Conservation (phyloP, 2,113 vertebrate genomes). For the Cinclus cinclus region DNA sequence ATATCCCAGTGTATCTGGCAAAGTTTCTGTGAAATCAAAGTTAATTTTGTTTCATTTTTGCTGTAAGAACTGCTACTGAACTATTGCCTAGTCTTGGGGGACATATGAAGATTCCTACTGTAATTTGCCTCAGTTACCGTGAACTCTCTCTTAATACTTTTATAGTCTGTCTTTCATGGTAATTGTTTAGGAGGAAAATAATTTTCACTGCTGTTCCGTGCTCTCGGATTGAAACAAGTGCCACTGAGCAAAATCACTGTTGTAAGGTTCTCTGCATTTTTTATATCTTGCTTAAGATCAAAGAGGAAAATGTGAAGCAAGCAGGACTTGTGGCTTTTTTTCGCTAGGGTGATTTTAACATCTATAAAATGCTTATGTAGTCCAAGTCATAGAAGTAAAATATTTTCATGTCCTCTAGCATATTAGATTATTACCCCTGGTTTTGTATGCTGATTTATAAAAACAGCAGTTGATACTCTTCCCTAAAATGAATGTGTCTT, state of each 20-base stretch:
- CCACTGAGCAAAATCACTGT: neutral
- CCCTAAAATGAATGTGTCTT: neutral
- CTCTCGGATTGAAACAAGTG: neutral
- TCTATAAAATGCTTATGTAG: neutral
- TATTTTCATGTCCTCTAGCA: neutral
- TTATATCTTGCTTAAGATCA: neutral
- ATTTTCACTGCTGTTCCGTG: neutral
- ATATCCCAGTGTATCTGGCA: neutral
- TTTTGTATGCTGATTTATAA: neutral
- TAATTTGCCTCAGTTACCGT: neutral
- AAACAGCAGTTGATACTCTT: neutral
- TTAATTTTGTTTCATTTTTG: neutral
- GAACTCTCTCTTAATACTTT: neutral
- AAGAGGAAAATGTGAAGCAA: neutral
- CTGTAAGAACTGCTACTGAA: neutral
- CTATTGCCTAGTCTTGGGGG: neutral
- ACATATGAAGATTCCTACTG: neutral
- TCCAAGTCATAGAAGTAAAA: neutral
- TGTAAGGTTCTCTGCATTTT: neutral
- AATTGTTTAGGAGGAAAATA: neutral
- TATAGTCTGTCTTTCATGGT: neutral
- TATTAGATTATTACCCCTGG: neutral
- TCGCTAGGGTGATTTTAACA: neutral
- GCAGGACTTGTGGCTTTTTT: neutral
- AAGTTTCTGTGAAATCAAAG: conserved; percentile 14